Evolutionary conservation across 2,888 invertebrate genomes (phyloP), one percentile per base, ranked within the genome.

Genomic region (Cataglyphis cursor): DNA sequence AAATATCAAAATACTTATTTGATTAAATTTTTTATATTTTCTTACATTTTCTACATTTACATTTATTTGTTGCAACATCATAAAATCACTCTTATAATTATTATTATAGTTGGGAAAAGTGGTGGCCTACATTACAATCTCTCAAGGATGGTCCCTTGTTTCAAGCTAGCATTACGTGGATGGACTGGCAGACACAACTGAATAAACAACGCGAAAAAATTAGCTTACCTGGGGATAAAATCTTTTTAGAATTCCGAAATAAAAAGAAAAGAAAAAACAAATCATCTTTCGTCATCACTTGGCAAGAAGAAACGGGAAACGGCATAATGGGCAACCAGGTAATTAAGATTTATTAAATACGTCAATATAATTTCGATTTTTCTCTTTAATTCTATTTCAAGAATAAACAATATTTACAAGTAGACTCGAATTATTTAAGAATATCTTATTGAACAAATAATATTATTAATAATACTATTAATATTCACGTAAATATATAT

Each of bases 101-200:
- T 72, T 61, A 35, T 51, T 64, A 51, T 3, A 93, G 93, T 66
- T 94, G 93, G 93, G 93, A 94, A 75, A 93, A 93, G 28, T 95
- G 95, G 95, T 85, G 86, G 2, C 95, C 94, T 0, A 94, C 89
- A 0, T 65, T 95, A 75, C 93, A 94, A n/a, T 91, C 92, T 0
- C 85, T 94, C 64, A 93, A 93, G 66, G 91, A 94, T 0, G 74
- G 44, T 35, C 90, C 93, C 0, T 90, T 95, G 12, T 94, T 91
- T 87, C 94, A 95, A 59, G 94, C 94, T 0, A 93, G 92, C 1
- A 89, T 95, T 10, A 93, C 94, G n/a, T 95, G 95, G 94, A 90
- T 88, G 15, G 93, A 94, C 75, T 91, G 93, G 0, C 90, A 91
- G 6, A 73, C 61, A 2, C 93, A 94, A 24, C 81, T 94, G 4